Evolutionary conservation across 1,140 invertebrate species (phyloP).

Genomic region (Macrosteles quadrilineatus): DNA sequence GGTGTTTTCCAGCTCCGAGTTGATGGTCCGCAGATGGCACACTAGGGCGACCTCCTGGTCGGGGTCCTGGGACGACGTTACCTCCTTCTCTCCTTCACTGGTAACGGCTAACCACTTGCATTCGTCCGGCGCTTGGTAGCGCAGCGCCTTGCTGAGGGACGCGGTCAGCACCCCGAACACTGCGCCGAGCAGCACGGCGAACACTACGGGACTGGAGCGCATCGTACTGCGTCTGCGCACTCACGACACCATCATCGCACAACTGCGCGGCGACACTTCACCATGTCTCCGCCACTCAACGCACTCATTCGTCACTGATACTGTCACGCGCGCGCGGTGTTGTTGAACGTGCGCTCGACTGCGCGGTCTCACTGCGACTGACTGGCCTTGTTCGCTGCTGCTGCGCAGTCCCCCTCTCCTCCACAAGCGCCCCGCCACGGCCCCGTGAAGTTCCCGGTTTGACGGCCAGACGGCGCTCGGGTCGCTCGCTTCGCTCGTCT

Average conservation of each 20-base stretch:
- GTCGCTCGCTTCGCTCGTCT: constrained; percentile 4
- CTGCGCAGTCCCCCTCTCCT: constrained; percentile 7
- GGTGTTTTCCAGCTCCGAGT: constrained; percentile 85
- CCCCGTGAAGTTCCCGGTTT: constrained; percentile 23
- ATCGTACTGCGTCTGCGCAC: constrained; percentile 30
- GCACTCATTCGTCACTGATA: constrained; percentile 36
- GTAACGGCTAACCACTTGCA: constrained; percentile 73
- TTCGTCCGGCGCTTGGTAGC: constrained; percentile 82
- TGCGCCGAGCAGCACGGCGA: constrained; percentile 62
- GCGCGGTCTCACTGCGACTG: constrained; percentile 27
- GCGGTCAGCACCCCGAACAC: constrained; percentile 67
- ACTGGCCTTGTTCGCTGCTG: constrained; percentile 11
- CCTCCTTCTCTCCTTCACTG: constrained; percentile 50
- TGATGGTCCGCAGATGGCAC: constrained; percentile 80
- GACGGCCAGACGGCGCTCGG: constrained; percentile 26
- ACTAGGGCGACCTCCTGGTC: constrained; percentile 69
- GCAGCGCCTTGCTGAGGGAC: constrained; percentile 62
- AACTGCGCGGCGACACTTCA: constrained; percentile 13
- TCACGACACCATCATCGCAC: constrained; percentile 9
- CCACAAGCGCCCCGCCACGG: constrained; percentile 7
- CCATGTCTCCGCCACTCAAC: constrained; percentile 37
- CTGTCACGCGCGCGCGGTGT: background rate
- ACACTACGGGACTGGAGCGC: constrained; percentile 46
- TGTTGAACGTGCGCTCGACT: constrained; percentile 3
- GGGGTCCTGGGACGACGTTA: constrained; percentile 52